These are phyloP conservation scores for Rhaphigaster nebulosa DNA, from an alignment of 2,888 invertebrate genomes.

Conservation along the genomic window DNA sequence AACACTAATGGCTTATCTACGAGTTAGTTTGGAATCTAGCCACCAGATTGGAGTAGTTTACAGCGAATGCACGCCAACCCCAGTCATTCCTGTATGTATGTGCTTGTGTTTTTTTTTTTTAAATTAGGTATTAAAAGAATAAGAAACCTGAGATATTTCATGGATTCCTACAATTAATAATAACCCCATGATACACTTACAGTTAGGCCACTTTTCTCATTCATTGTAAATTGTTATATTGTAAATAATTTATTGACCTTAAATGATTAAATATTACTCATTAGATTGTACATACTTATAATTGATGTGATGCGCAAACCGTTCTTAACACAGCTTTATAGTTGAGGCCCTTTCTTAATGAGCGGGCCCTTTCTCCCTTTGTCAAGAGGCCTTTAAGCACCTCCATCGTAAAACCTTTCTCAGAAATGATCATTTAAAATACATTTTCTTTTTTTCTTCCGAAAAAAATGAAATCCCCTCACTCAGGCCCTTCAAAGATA, in stretches of 20 bases:
- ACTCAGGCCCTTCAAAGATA: background rate
- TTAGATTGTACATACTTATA: background rate
- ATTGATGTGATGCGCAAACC: background rate
- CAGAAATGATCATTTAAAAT: conserved; percentile 3
- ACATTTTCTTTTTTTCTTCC: background rate
- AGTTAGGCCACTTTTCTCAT: background rate
- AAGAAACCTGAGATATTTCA: too few species aligned
- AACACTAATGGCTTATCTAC: too few species aligned
- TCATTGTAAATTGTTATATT: background rate
- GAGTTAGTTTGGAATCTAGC: too few species aligned
- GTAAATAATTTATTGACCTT: background rate
- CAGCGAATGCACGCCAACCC: too few species aligned
- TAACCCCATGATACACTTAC: background rate
- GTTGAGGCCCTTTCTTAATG: background rate
- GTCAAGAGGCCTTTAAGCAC: background rate
- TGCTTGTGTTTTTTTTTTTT: too few species aligned
- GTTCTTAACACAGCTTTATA: background rate
- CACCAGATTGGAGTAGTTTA: too few species aligned
- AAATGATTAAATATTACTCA: background rate
- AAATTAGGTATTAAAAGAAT: too few species aligned
- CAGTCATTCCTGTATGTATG: too few species aligned
- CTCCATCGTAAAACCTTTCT: conserved; percentile 10
- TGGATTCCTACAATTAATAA: too few species aligned
- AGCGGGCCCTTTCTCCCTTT: background rate
- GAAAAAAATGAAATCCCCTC: background rate